Percentiles rank a stretch among this genome's conserved stretches.
Conservation (phyloP, 2,888 invertebrate genomes). For the Octonoba sinensis region DNA sequence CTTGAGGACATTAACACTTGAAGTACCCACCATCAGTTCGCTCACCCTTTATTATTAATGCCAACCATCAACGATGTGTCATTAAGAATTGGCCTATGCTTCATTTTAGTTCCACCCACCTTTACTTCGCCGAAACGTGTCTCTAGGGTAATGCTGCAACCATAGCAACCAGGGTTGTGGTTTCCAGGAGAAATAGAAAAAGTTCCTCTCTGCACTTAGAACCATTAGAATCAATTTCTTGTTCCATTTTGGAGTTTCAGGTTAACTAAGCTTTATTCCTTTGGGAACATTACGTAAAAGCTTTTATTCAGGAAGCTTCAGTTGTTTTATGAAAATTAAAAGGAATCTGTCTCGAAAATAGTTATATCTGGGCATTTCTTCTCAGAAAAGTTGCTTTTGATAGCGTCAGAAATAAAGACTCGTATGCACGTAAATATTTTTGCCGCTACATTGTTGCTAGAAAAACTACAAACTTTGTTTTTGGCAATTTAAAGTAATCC, state of each 20-base stretch:
- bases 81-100: slow-evolving; percentile 42
- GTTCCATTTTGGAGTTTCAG: slow-evolving; percentile 13
- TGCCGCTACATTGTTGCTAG: no score
- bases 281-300: slow-evolving; percentile 5
- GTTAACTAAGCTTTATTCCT: slow-evolving; percentile 18
- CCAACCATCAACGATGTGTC: slow-evolving; percentile 25
- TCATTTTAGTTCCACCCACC: slow-evolving; percentile 22
- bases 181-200: not conserved
- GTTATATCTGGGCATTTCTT: no score
- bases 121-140: slow-evolving; percentile 42
- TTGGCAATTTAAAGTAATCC: no score
- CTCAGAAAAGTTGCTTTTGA: no score
- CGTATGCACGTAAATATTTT: no score
- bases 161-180: slow-evolving; percentile 28
- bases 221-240: not conserved
- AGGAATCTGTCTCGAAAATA: no score
- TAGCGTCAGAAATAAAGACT: no score
- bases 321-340: not conserved
- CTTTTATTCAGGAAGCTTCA: slow-evolving; percentile 10
- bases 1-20: slow-evolving; percentile 8
- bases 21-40: slow-evolving; percentile 32
- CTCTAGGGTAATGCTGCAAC: slow-evolving; percentile 25
- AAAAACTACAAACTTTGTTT: no score
- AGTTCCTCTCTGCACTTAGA: not conserved
- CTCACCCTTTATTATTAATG: slow-evolving; percentile 55